Evolutionary conservation across 2,113 vertebrate species (phyloP), one percentile per base, ranked within the genome.

Genomic region (Calyptomena viridis): DNA sequence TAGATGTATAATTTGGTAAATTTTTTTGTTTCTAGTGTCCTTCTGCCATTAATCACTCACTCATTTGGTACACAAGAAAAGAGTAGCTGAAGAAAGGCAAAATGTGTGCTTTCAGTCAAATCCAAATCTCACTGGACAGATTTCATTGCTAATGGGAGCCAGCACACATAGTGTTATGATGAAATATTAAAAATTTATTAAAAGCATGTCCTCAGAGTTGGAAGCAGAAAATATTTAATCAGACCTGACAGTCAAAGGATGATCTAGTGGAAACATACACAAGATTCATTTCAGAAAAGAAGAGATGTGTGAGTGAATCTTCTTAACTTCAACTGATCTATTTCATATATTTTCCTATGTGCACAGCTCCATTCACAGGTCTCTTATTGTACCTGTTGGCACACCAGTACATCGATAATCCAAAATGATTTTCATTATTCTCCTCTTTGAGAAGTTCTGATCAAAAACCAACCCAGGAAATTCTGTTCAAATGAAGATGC

Each of bases 171-270:
- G 67, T 46, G 33, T 37, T 89, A 63, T 4, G 19, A 84, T 83
- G 95, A 95, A 96, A 93, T 89, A 95, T 91, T 95, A 82, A 94
- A 94, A 96, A 82, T 5, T 42, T 95, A 93, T 89, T 96, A 66
- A 97, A 97, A 96, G 63, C 77, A 90, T 91, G 94, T 95, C 77
- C 84, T 84, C 76, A 50, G 58, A 96, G 69, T 80, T 92, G 89
- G 95, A 95, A 96, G 79, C 30, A 95, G 73, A 93, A 94, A 94
- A 77, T 64, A 64, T 58, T 89, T 94, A 93, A 96, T 95, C 90
- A 75, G 2, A 75, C 39, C 17, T 93, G 96, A 92, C 74, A 96
- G 94, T 91, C 73, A 90, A 82, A 95, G n/a, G n/a, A 85, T 88
- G 60, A 90, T 92, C 80, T 84, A 94, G 79, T 94, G 69, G 82